Conservation (phyloP, 2,888 invertebrate species). For the Operophtera brumata region DNA sequence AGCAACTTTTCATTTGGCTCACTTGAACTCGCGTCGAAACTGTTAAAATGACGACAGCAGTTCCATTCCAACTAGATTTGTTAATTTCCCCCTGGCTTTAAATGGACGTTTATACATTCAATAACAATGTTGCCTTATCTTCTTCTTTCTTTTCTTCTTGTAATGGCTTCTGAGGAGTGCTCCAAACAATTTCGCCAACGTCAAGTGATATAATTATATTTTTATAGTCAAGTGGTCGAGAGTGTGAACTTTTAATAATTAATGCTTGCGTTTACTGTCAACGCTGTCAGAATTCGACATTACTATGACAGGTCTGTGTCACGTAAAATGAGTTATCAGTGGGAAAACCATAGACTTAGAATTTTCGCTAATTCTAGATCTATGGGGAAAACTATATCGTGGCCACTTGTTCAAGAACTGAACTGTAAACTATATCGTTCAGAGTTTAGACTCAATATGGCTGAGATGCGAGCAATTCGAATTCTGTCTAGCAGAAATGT, state of each 20-base stretch:
- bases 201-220: no score
- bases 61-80: conserved; percentile 35
- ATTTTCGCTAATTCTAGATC: no score
- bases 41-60: conserved; percentile 37
- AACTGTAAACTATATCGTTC: not conserved
- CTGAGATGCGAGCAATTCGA: no score
- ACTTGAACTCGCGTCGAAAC: conserved; percentile 21
- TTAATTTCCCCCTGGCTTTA: conserved; percentile 39
- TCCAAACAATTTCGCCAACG: no score
- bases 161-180: no score
- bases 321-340: not conserved
- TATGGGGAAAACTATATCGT: no score
- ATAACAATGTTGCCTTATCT: conserved; percentile 55
- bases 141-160: no score
- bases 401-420: no score
- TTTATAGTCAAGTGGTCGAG: no score
- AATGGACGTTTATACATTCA: conserved; percentile 58
- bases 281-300: conserved; percentile 10
- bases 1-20: conserved; percentile 29
- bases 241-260: conserved; percentile 54
- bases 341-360: no score
- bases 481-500: no score
- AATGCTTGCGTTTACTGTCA: conserved; percentile 39
- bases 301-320: not conserved
- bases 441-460: not conserved